phyloP scores from a whole-genome alignment of 2,888 invertebrate genomes.

The Tachina grossa region DNA sequence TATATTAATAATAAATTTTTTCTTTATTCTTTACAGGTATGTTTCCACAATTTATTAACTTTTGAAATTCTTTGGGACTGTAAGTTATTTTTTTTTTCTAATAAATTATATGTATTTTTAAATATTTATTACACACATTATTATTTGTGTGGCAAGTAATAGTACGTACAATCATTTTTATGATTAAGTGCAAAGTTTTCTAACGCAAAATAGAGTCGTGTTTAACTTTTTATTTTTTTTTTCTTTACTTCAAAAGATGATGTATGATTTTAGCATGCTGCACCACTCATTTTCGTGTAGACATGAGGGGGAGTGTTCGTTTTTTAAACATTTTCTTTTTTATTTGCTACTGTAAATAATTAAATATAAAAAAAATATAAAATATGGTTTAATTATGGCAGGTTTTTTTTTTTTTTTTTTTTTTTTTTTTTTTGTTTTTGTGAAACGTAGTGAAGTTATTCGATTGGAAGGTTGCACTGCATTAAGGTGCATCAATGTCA shows the following conservation, averaged over 20 bases:
- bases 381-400: conserved; percentile 27
- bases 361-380: neutral
- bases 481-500: too few species aligned
- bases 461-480: too few species aligned
- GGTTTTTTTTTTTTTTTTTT: too few species aligned
- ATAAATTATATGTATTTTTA: conserved; percentile 1
- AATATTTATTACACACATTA: neutral
- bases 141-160: conserved; percentile 10
- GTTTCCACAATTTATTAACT: neutral
- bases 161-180: neutral
- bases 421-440: too few species aligned
- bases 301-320: conserved; percentile 12
- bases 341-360: conserved; percentile 31
- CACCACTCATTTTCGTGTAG: conserved; percentile 4
- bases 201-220: conserved; percentile 19
- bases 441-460: too few species aligned
- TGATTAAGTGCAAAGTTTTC: conserved; percentile 25
- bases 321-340: neutral
- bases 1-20: conserved; percentile 19
- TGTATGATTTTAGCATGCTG: conserved; percentile 23
- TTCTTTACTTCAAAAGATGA: conserved; percentile 10
- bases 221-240: neutral
- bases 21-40: conserved; percentile 45
- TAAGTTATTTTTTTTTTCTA: conserved; percentile 13
- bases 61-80: conserved; percentile 14